phyloP scores from a whole-genome alignment of 2,797 vertebrate genomes.

The Molothrus ater region DNA sequence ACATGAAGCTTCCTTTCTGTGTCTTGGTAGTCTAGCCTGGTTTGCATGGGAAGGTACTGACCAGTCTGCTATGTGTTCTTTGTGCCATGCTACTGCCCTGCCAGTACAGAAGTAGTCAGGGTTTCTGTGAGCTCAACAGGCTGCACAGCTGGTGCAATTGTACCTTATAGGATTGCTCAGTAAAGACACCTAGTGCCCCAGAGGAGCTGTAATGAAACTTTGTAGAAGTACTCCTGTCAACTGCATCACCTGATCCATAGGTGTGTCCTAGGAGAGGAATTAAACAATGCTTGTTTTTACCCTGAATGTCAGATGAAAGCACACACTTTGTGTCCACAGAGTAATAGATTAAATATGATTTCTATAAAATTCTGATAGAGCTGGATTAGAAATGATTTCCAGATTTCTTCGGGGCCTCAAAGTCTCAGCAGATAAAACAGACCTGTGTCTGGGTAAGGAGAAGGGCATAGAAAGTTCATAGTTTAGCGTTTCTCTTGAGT shows the following conservation, averaged over 20 bases:
- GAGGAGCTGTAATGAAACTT: not conserved
- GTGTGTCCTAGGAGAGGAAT: not conserved
- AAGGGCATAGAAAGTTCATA: not conserved
- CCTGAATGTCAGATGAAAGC: not conserved
- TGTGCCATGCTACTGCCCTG: accelerated
- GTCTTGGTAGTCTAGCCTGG: not conserved
- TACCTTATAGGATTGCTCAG: not conserved
- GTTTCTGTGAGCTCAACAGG: not conserved
- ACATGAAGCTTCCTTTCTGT: not conserved
- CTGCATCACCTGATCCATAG: not conserved
- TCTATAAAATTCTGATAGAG: not conserved
- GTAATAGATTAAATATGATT: not conserved
- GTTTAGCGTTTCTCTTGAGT: not conserved
- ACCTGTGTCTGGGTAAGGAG: not conserved
- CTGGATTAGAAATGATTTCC: not conserved
- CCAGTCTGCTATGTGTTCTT: not conserved
- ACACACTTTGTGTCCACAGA: not conserved
- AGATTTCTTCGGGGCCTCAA: not conserved
- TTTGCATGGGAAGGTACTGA: not conserved
- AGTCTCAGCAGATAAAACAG: not conserved
- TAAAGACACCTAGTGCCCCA: not conserved
- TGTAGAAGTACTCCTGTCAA: not conserved
- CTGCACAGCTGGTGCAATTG: not conserved
- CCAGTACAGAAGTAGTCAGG: not conserved
- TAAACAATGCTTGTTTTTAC: not conserved